These are phyloP conservation scores for Ophion costatus DNA, from an alignment of 2,888 invertebrate genomes.

Conservation along the genomic window DNA sequence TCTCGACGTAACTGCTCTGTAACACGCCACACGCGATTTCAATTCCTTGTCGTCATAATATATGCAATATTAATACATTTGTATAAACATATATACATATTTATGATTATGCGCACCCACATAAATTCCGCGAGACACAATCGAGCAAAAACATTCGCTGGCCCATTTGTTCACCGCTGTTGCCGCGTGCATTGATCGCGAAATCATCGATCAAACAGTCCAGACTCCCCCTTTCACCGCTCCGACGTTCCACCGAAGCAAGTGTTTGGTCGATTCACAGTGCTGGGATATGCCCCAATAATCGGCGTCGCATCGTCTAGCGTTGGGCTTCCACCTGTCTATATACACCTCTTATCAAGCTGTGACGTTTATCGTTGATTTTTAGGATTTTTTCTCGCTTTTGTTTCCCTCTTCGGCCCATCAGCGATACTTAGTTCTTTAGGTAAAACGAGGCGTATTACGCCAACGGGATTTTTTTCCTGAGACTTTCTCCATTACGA, in stretches of 20 bases:
- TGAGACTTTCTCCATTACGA: constrained; percentile 63
- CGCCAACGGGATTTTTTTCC: constrained; percentile 51
- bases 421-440: constrained; percentile 30
- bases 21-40: constrained; percentile 66
- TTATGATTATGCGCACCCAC: not conserved
- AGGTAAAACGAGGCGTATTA: constrained; percentile 47
- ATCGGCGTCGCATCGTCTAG: constrained; percentile 19
- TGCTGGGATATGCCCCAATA: constrained; percentile 5
- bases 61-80: not conserved
- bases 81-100: constrained; percentile 8
- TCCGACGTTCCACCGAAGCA: not conserved
- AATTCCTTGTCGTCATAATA: constrained; percentile 46
- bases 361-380: not conserved
- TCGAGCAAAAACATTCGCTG: constrained; percentile 30
- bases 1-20: constrained; percentile 65
- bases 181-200: constrained; percentile 45
- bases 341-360: not conserved
- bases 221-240: not conserved
- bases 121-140: not conserved
- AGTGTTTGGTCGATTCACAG: constrained; percentile 48
- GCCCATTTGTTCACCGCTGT: constrained; percentile 9
- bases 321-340: constrained; percentile 24
- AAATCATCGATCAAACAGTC: constrained; percentile 61
- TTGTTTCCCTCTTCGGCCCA: constrained; percentile 10
- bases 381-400: not conserved